Percentiles rank a stretch among this genome's conserved stretches.
Conservation (phyloP, 2,113 vertebrate genomes). For the Galbula dea region DNA sequence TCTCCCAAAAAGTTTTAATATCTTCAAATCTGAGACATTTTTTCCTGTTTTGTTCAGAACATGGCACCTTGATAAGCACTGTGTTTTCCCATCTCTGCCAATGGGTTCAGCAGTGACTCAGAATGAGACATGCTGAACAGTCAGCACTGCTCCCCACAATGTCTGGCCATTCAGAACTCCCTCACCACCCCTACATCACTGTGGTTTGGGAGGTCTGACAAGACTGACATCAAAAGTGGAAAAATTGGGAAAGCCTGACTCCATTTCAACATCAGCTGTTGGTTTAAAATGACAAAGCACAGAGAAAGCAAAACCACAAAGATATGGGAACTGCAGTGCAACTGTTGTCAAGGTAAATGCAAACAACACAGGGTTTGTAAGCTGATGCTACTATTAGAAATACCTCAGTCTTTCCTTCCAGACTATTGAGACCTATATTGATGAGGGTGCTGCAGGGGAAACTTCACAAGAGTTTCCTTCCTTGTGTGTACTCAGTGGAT, state of each 20-base stretch:
- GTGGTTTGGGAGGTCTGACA: conserved; percentile 30
- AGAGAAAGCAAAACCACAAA: not conserved
- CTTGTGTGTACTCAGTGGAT: not conserved
- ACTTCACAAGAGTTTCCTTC: not conserved
- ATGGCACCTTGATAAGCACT: not conserved
- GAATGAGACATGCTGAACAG: not conserved
- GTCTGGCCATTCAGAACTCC: not conserved
- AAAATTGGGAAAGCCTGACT: not conserved
- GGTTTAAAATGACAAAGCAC: not conserved
- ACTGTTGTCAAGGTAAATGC: not conserved
- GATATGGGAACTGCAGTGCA: not conserved
- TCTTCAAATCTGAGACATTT: rapidly evolving
- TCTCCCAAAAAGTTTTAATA: not conserved
- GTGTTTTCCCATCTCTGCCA: not conserved
- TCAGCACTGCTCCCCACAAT: not conserved
- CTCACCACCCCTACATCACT: not conserved
- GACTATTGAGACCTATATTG: not conserved
- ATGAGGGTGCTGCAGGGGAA: not conserved
- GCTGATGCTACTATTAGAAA: not conserved
- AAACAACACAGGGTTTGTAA: not conserved
- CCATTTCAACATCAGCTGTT: not conserved
- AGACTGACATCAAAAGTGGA: not conserved
- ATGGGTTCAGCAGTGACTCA: conserved; percentile 18
- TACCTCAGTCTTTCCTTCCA: not conserved
- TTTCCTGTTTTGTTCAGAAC: not conserved